Evolutionary conservation across 2,113 vertebrate genomes (phyloP).

Genomic region (Trinectes maculatus): DNA sequence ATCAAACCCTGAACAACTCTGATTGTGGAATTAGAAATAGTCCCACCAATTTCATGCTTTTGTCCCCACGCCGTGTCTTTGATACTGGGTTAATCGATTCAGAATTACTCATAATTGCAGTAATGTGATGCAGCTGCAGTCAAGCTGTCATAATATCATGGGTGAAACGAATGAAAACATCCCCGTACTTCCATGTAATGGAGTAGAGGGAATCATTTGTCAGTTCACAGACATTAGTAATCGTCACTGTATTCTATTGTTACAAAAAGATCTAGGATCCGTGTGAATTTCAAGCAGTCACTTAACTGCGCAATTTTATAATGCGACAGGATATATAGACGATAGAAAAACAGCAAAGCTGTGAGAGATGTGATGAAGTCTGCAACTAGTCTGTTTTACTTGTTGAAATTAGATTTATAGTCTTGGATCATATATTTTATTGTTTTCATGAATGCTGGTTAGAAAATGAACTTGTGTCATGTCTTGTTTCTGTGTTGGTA

Average conservation of each 20-base stretch:
- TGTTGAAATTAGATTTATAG: neutral
- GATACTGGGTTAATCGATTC: slow-evolving; percentile 33
- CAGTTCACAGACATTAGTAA: slow-evolving; percentile 13
- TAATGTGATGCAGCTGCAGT: slow-evolving; percentile 47
- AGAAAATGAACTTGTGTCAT: neutral
- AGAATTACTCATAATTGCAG: slow-evolving; percentile 42
- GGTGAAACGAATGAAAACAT: slow-evolving; percentile 24
- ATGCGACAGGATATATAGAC: neutral
- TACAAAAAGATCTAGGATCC: neutral
- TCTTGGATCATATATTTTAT: neutral
- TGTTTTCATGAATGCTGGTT: neutral
- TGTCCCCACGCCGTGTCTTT: slow-evolving; percentile 17
- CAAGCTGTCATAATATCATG: slow-evolving; percentile 43
- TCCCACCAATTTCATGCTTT: slow-evolving; percentile 11
- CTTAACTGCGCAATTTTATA: neutral
- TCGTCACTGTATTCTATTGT: neutral
- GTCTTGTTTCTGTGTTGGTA: neutral
- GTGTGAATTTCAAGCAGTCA: neutral
- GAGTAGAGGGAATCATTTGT: slow-evolving; percentile 38
- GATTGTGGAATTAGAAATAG: slow-evolving; percentile 1
- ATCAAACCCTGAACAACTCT: slow-evolving; percentile 4
- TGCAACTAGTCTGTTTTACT: neutral
- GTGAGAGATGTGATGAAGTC: neutral
- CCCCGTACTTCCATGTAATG: slow-evolving; percentile 22
- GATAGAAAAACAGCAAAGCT: neutral